Percentiles rank a stretch among this genome's conserved stretches.
phyloP scores from a whole-genome alignment of 2,888 invertebrate genomes.

The Schizotus pectinicornis region DNA sequence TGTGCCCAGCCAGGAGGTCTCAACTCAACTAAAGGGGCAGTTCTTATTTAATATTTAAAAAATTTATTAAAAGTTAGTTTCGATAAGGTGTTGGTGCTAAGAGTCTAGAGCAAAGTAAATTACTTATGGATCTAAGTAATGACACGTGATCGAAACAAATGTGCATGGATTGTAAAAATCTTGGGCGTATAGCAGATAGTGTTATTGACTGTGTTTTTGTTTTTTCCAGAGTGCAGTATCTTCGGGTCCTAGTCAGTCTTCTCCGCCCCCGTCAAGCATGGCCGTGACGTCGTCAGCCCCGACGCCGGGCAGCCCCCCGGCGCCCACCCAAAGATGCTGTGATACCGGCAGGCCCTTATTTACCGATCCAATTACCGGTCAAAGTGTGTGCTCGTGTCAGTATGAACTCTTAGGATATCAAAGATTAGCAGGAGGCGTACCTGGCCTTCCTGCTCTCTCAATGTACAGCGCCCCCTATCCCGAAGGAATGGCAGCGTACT shows the following conservation, averaged over 20 bases:
- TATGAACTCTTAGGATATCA: slow-evolving; percentile 88
- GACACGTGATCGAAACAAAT: too few relatives aligned
- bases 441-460: slow-evolving; percentile 76
- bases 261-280: slow-evolving; percentile 52
- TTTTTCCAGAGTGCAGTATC: slow-evolving; percentile 57
- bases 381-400: slow-evolving; percentile 89
- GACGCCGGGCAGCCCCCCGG: slow-evolving; percentile 62
- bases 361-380: slow-evolving; percentile 88
- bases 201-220: not conserved
- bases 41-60: too few relatives aligned
- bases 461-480: slow-evolving; percentile 84
- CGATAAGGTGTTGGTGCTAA: too few relatives aligned
- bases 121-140: too few relatives aligned
- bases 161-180: not conserved
- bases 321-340: slow-evolving; percentile 72
- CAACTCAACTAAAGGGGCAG: too few relatives aligned
- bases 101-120: too few relatives aligned
- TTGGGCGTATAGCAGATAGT: not conserved
- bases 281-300: slow-evolving; percentile 58
- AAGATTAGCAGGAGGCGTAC: slow-evolving; percentile 70
- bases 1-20: too few relatives aligned
- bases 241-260: slow-evolving; percentile 66
- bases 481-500: slow-evolving; percentile 85
- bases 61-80: too few relatives aligned
- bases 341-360: slow-evolving; percentile 91